Conservation (phyloP, 2,113 vertebrate species). For the Nasalis larvatus region DNA sequence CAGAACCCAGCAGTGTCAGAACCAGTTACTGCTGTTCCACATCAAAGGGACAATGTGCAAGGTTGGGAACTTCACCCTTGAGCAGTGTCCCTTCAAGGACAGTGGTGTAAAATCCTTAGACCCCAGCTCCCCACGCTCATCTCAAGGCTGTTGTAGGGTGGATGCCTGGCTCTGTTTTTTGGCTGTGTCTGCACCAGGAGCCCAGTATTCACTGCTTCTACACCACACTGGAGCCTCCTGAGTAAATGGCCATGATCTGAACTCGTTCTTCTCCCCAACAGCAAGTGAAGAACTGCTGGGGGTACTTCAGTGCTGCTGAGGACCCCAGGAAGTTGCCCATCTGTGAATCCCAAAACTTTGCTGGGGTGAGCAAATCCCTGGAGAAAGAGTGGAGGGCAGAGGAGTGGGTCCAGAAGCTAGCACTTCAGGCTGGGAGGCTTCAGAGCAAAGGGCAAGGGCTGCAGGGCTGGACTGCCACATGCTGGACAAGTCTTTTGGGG, state of each 20-base stretch:
- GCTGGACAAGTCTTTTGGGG: background rate
- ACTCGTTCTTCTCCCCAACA: background rate
- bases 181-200: background rate
- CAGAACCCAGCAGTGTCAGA: background rate
- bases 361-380: background rate
- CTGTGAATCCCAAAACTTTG: background rate
- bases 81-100: background rate
- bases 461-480: background rate
- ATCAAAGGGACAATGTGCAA: background rate
- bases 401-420: background rate
- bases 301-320: background rate
- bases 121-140: too few species aligned
- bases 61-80: background rate
- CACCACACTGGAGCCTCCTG: too few species aligned
- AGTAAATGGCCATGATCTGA: background rate
- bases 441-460: background rate
- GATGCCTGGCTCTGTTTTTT: background rate
- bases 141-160: background rate
- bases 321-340: background rate
- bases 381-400: too few species aligned
- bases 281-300: background rate
- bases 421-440: background rate
- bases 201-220: background rate
- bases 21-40: background rate
- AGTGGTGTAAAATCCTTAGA: background rate